Conservation (phyloP, 2,888 invertebrate genomes). For the Agonopterix heracliana region DNA sequence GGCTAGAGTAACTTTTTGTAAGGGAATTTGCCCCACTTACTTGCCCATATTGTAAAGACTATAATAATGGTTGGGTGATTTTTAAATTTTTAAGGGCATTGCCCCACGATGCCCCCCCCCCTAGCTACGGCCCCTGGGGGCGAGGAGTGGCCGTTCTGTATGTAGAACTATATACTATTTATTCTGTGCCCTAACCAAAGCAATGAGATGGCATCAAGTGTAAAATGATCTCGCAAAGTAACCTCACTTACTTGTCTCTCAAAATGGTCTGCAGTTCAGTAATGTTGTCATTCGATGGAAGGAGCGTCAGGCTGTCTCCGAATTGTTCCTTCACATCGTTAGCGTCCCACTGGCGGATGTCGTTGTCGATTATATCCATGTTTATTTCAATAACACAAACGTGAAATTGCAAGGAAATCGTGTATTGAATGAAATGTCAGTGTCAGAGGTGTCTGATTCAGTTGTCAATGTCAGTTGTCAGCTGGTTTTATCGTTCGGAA, state of each 20-base stretch:
- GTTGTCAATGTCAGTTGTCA: conserved; percentile 15
- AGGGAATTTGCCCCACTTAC: too few species aligned
- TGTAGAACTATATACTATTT: too few species aligned
- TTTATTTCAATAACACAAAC: conserved; percentile 9
- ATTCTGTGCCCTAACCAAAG: too few species aligned
- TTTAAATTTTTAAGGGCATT: too few species aligned
- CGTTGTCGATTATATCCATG: conserved; percentile 62
- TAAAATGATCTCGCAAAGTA: not conserved
- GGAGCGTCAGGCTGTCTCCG: conserved; percentile 81
- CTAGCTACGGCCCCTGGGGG: too few species aligned
- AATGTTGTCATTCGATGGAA: conserved; percentile 86
- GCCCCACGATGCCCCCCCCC: too few species aligned
- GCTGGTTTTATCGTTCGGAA: conserved; percentile 14
- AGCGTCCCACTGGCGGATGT: conserved; percentile 59
- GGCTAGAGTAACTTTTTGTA: too few species aligned
- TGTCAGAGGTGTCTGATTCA: conserved; percentile 18
- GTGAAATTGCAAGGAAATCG: not conserved
- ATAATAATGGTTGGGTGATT: too few species aligned
- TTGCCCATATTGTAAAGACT: too few species aligned
- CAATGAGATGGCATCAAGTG: not conserved
- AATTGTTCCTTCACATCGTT: conserved; percentile 74
- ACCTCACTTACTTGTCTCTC: conserved; percentile 83
- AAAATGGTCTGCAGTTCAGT: conserved; percentile 91
- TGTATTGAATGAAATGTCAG: conserved; percentile 5
- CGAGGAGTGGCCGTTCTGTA: too few species aligned